Conservation (phyloP, 2,797 vertebrate species). For the Platalea minor region DNA sequence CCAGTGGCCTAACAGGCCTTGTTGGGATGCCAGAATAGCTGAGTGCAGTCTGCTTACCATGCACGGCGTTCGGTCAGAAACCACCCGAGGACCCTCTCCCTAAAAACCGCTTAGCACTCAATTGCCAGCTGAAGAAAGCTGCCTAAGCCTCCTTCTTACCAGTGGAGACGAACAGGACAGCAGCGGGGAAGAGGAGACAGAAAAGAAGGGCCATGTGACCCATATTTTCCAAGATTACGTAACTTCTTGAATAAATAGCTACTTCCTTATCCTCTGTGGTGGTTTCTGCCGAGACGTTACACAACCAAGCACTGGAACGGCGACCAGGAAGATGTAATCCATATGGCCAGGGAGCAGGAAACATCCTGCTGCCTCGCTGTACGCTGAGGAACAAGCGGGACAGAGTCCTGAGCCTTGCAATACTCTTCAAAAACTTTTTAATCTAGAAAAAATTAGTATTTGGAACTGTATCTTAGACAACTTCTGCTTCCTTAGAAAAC, state of each 20-base stretch:
- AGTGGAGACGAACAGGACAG: accelerated
- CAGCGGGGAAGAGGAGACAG: background rate
- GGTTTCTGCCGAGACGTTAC: background rate
- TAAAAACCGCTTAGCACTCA: background rate
- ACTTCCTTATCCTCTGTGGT: background rate
- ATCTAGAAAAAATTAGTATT: background rate
- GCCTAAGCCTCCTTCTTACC: background rate
- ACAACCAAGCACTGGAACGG: background rate
- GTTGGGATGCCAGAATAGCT: background rate
- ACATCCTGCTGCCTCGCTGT: background rate
- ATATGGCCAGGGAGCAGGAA: background rate
- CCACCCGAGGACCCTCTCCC: accelerated
- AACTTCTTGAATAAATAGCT: constrained; percentile 16
- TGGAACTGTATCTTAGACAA: background rate
- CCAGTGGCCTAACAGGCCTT: background rate
- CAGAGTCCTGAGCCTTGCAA: background rate
- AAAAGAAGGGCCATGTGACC: background rate
- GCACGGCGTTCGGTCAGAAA: accelerated
- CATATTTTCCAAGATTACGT: background rate
- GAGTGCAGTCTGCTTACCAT: background rate
- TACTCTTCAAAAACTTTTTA: background rate
- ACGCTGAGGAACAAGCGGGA: background rate
- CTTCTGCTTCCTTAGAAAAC: background rate
- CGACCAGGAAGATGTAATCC: background rate
- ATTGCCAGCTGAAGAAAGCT: background rate